A percentile compares a stretch with the other conserved stretches of the same genome.
These are phyloP conservation scores for Bactericera cockerelli DNA, from an alignment of 1,140 invertebrate species.

Conservation along the genomic window DNA sequence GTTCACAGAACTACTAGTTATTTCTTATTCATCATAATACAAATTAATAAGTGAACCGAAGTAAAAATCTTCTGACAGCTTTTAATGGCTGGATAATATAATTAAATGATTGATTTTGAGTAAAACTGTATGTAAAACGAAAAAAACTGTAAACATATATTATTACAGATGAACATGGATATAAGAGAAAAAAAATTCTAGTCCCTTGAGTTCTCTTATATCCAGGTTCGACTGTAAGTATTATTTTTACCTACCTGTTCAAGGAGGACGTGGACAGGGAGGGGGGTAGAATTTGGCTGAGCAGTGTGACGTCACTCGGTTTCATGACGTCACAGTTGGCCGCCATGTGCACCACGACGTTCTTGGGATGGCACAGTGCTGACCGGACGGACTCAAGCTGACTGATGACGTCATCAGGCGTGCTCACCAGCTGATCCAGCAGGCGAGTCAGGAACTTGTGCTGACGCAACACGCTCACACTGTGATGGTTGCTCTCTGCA, in stretches of 20 bases:
- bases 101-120: too few relatives aligned
- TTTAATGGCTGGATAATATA: too few relatives aligned
- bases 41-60: too few relatives aligned
- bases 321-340: constrained; percentile 35
- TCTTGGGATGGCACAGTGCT: constrained; percentile 38
- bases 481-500: constrained; percentile 54
- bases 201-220: too few relatives aligned
- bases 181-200: too few relatives aligned
- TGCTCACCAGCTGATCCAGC: constrained; percentile 37
- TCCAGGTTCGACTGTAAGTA: too few relatives aligned
- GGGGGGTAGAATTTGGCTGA: constrained; percentile 33
- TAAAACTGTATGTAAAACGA: too few relatives aligned
- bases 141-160: too few relatives aligned
- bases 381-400: constrained; percentile 44
- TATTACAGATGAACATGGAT: too few relatives aligned
- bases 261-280: not conserved
- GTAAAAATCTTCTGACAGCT: too few relatives aligned
- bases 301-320: constrained; percentile 34
- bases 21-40: too few relatives aligned
- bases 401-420: constrained; percentile 35
- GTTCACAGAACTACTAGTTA: too few relatives aligned
- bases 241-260: not conserved
- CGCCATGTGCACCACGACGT: constrained; percentile 52
- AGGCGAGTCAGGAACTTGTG: constrained; percentile 56
- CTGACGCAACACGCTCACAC: constrained; percentile 52